Base-by-base conservation (phyloP, 1,140 invertebrate species). In the Drosophila aff. region DNA sequence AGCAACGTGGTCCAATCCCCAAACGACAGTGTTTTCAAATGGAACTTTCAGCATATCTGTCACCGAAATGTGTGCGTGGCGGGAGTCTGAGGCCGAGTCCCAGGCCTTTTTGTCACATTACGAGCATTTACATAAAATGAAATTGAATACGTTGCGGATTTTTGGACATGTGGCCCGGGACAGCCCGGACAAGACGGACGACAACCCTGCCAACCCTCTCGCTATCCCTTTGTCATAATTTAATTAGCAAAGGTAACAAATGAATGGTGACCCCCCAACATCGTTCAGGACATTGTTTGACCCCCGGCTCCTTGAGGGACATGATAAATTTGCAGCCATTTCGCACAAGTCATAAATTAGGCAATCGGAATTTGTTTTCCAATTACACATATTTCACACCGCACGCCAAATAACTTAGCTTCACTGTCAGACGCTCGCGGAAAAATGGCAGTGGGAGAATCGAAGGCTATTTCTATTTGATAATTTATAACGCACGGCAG, bases 331-430 rank as follows among this genome's bases (percentile, higher is more conserved):
- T 71, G 50, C 59, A 50, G 63, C 67, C 55, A 76, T 80, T 81
- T 79, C 60, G 68, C 75, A 81, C 41, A 82, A 82, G 76, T 82
- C 79, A 86, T 91, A 91, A 91, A 82, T 86, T 81, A 91, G 79
- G 76, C 82, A 86, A 75, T 90, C 55, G 79, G 86, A 91, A 90
- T 90, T 86, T 86, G 79, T 91, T 91, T 91, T 86, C 77, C 82
- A 90, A 86, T 91, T 86, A 90, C 84, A 81, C 84, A 87, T 90
- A 91, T 86, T 90, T 90, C 86, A 91, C 86, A 91, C 86, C 79
- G 76, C 86, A 90, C 77, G 86, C 85, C 71, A 90, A 84, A 79
- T 68, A 76, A 71, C 59, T 76, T 76, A 64, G 62, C 53, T 38
- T 79, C 66, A 61, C 65, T 78, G 66, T 64, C 66, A 71, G 65